Percentiles rank a stretch among this genome's conserved stretches.
These are phyloP conservation scores for Microctenopoma steveboyesi DNA, from an alignment of 2,797 vertebrate species.

Conservation along the genomic window DNA sequence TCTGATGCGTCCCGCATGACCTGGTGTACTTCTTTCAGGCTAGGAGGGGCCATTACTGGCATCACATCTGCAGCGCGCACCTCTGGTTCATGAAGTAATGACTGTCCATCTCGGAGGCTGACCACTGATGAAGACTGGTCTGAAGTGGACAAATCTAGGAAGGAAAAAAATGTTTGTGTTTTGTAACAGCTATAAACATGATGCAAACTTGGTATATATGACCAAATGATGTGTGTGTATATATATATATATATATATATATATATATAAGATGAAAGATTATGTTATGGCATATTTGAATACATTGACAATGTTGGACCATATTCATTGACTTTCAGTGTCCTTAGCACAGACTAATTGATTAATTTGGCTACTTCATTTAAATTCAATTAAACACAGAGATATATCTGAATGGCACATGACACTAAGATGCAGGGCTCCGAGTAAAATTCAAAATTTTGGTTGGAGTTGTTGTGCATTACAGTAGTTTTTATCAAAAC, in stretches of 20 bases:
- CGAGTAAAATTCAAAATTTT: background rate
- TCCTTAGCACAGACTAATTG: background rate
- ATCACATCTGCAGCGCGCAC: conserved; percentile 49
- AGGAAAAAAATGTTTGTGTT: conserved; percentile 23
- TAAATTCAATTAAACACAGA: background rate
- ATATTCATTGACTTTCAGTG: background rate
- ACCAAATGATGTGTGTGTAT: background rate
- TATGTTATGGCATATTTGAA: background rate
- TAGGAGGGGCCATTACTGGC: conserved; percentile 64
- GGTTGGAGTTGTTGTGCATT: background rate
- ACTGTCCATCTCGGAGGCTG: conserved; percentile 44
- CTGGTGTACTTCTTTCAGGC: conserved; percentile 77
- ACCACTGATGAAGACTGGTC: conserved; percentile 48
- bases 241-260: too few relatives aligned
- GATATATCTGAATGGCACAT: background rate
- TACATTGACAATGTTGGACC: background rate
- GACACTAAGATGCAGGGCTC: background rate
- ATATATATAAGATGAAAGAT: background rate
- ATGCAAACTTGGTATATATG: background rate
- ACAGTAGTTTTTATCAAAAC: conserved; percentile 6
- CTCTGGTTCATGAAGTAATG: conserved; percentile 39
- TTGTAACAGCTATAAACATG: background rate
- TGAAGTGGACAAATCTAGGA: conserved; percentile 49
- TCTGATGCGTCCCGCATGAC: conserved; percentile 78
- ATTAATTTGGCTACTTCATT: background rate